Base-by-base conservation (phyloP, 2,888 invertebrate species). In the Leptinotarsa haldemani region DNA sequence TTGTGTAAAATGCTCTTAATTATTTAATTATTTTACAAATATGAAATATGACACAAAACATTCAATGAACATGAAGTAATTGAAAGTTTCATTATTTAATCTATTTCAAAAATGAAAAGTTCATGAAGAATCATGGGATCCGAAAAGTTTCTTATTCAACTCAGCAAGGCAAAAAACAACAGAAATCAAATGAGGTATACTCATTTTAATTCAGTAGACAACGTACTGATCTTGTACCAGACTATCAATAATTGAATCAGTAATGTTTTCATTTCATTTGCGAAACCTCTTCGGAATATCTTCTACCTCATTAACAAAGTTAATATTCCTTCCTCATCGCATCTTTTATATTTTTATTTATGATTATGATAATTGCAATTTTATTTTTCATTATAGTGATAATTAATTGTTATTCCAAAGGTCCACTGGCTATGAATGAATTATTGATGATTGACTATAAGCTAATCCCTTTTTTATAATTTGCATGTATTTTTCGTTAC, bases 341-440 rank as follows among this genome's bases (percentile, higher is more conserved):
- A 61, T 12, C 16, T 30, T 30, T 61, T 61, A 16, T 30, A 30
- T 30, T 61, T 30, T 61, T 7, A 30, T 73, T 69, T 69, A 73
- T 68, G 47, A 7, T 25, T 65, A 73, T 58, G 69, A 69, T 73
- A 73, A 73, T 73, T 25, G 73, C 15, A 30, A 50, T 73, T 65
- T 69, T 69, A 73, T 73, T 73, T 73, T 73, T 69, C 69, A 69
- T 65, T 73, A 40, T 69, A 65, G 73, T 56, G 69, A 65, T 69
- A 65, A 68, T 69, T 73, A 65, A 69, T 73, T 73, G 73, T 50
- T 56, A 73, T 73, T 73, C 73, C 56, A 73, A 65, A 18, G 64
- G 30, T 68, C 15, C 30, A 64, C 46, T 20, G 46, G 13, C 25
- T 40, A 12, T 13, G 48, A 25, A 69, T 73, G 69, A 73, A 73